Percentiles rank a stretch among this genome's conserved stretches.
Evolutionary conservation across 1,140 invertebrate genomes (phyloP).

Genomic region (Zaprionus ornatus): DNA sequence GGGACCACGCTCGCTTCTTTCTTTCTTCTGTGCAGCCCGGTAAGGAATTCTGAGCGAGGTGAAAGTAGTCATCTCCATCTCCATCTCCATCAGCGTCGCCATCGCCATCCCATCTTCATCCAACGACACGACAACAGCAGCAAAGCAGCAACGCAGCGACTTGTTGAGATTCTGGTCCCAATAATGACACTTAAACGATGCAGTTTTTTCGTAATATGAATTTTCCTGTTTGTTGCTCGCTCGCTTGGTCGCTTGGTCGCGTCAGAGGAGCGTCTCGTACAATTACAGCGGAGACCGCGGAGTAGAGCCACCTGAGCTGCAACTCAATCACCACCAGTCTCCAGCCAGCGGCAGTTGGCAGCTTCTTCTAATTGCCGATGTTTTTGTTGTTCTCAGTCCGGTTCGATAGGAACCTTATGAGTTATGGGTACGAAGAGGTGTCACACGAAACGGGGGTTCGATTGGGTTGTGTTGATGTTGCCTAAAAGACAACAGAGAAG

Average conservation of each 20-base stretch:
- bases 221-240: slow-evolving; percentile 71
- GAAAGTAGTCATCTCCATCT: slow-evolving; percentile 73
- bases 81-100: slow-evolving; percentile 25
- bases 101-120: slow-evolving; percentile 30
- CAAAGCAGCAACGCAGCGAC: slow-evolving; percentile 34
- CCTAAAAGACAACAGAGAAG: slow-evolving; percentile 40
- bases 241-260: slow-evolving; percentile 28
- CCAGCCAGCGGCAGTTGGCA: slow-evolving; percentile 62
- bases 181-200: slow-evolving; percentile 81
- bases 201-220: slow-evolving; percentile 80
- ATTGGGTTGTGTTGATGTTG: slow-evolving; percentile 11
- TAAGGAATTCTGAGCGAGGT: slow-evolving; percentile 70
- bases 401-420: slow-evolving; percentile 46
- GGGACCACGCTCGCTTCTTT: slow-evolving; percentile 26
- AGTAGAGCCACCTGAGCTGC: slow-evolving; percentile 64
- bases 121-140: slow-evolving; percentile 52
- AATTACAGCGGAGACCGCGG: slow-evolving; percentile 54
- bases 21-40: slow-evolving; percentile 30
- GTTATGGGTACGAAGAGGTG: slow-evolving; percentile 54
- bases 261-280: slow-evolving; percentile 54
- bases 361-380: slow-evolving; percentile 70
- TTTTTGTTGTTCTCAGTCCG: slow-evolving; percentile 55
- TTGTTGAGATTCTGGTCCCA: slow-evolving; percentile 78
- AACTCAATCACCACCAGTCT: slow-evolving; percentile 64
- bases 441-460: slow-evolving; percentile 34